Evolutionary conservation across 2,797 vertebrate genomes (phyloP), one percentile per base, ranked within the genome.

Genomic region (Malurus leucopterus): DNA sequence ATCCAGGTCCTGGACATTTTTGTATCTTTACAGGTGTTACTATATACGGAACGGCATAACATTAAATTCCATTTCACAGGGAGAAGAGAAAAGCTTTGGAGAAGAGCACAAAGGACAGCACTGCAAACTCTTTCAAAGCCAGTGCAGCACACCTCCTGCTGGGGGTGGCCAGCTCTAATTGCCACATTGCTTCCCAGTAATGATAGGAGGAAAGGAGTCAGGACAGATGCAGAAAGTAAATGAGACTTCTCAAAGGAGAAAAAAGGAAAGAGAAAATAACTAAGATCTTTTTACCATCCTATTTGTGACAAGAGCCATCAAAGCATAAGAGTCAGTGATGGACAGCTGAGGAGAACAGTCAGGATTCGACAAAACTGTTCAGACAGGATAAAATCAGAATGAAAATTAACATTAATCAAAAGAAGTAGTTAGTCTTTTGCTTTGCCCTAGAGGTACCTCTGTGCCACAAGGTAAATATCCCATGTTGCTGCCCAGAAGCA

Each of bases 171-270:
- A 67, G 81, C 90, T 84, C 77, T 92, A 94, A 93, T 91, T 92
- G 90, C 88, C 92, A 90, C 73, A 46, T 77, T 78, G 90, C 86
- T 88, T 91, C 84, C 55, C 65, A 41, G 27, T 86, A 93, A 93
- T 87, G 78, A 92, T 8, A 87, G 65, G 55, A 71, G 32, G 34
- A 36, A 83, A 29, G 43, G 74, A 86, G 86, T 64, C 51, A 53
- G 86, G 78, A 71, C 91, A 95, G 91, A 86, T 80, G 62, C 81
- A 88, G 72, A 76, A 88, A 94, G 74, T 54, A 78, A 88, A 75
- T 50, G 64, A 93, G 92, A 80, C 8, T 68, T 77, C 69, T 94
- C 75, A 64, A 71, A 80, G 17, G 26, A 32, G 44, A 11, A 27
- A 55, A 79, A 73, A 21, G 19, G 32, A 58, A 83, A 58, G 59